Conservation (phyloP, 2,797 vertebrate genomes). For the Calcarius lapponicus region DNA sequence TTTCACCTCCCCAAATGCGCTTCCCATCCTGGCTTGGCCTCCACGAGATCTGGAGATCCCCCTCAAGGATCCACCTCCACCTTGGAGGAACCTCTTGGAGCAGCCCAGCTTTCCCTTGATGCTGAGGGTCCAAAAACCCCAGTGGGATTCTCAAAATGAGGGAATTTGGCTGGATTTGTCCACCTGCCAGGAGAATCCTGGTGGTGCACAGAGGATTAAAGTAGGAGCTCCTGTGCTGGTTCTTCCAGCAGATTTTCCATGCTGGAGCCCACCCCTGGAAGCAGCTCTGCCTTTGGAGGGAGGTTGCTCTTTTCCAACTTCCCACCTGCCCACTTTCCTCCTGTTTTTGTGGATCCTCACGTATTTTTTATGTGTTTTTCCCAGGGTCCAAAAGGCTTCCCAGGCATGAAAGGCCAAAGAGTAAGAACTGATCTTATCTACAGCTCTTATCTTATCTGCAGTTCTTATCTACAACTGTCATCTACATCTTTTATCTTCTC, state of each 20-base stretch:
- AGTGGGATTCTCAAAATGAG: not conserved
- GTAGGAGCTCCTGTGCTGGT: not conserved
- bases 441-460: not conserved
- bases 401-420: constrained; percentile 83
- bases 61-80: not conserved
- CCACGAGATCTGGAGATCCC: not conserved
- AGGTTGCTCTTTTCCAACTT: not conserved
- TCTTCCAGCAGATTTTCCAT: not conserved
- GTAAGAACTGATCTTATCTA: constrained; percentile 66
- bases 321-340: accelerated
- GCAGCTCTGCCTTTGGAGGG: not conserved
- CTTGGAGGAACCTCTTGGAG: not conserved
- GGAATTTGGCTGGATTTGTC: not conserved
- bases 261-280: not conserved
- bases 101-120: not conserved
- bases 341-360: not conserved
- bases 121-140: not conserved
- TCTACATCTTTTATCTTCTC: not conserved
- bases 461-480: not conserved
- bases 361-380: accelerated
- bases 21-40: not conserved
- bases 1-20: not conserved
- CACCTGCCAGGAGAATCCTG: not conserved
- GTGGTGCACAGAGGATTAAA: not conserved
- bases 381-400: constrained; percentile 83